phyloP scores from a whole-genome alignment of 2,113 vertebrate species.

The Oceanodroma tethys region DNA sequence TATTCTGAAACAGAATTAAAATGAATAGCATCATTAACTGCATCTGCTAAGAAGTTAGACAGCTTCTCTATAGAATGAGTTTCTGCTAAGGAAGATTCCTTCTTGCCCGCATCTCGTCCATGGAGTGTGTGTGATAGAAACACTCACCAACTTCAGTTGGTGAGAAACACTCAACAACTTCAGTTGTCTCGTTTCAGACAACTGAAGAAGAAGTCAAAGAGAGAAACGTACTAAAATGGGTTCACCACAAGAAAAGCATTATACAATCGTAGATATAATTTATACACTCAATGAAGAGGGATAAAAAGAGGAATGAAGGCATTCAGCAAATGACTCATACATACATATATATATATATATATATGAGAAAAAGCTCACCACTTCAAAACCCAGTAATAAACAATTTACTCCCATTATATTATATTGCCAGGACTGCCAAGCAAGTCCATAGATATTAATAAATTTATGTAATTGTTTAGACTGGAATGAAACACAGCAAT shows the following conservation, averaged over 20 bases:
- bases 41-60: slow-evolving; percentile 4
- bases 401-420: neutral
- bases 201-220: neutral
- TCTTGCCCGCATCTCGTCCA: neutral
- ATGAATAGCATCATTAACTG: slow-evolving; percentile 9
- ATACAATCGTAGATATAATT: neutral
- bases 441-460: neutral
- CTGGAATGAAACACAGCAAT: neutral
- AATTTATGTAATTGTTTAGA: neutral
- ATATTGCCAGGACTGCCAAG: neutral
- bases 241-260: neutral
- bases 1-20: slow-evolving; percentile 21
- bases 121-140: neutral
- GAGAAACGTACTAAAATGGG: neutral
- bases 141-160: accelerated
- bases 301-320: neutral
- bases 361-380: neutral
- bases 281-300: neutral
- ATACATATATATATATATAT: neutral
- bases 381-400: slow-evolving; percentile 9
- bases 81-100: neutral
- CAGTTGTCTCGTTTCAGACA: neutral
- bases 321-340: neutral
- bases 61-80: neutral
- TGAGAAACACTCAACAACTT: neutral